Evolutionary conservation across 1,140 invertebrate genomes (phyloP).

Genomic region (Lucilia sericata): DNA sequence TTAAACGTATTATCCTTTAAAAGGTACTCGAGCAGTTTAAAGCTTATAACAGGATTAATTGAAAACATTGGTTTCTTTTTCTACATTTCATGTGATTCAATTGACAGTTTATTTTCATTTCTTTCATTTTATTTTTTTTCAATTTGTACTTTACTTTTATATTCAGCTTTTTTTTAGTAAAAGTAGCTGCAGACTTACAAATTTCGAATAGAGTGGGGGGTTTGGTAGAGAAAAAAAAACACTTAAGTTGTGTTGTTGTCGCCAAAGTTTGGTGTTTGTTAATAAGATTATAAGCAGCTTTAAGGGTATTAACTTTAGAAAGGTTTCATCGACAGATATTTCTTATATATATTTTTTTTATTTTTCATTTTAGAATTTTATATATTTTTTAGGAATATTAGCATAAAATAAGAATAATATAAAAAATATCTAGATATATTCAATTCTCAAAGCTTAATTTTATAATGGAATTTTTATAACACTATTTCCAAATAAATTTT

Average conservation of each 20-base stretch:
- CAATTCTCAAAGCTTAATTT: neutral
- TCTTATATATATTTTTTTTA: neutral
- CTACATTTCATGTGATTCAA: neutral
- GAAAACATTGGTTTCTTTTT: neutral
- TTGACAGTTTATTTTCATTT: neutral
- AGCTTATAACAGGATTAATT: conserved; percentile 26
- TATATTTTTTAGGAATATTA: neutral
- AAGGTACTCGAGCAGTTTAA: conserved; percentile 23
- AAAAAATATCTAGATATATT: neutral
- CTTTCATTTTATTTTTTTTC: conserved; percentile 4
- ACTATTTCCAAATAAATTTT: neutral
- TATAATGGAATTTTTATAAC: neutral
- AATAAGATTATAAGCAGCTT: conserved; percentile 26
- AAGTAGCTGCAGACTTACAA: neutral
- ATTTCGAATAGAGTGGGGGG: neutral
- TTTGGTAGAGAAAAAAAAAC: neutral
- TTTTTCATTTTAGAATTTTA: neutral
- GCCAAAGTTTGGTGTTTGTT: conserved; percentile 23
- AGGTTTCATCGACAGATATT: conserved; percentile 17
- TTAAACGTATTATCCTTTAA: conserved; percentile 28
- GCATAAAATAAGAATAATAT: neutral
- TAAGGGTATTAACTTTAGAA: neutral
- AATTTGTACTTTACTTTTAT: neutral
- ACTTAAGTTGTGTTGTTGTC: conserved; percentile 1
- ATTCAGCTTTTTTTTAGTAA: neutral